Base-by-base conservation (phyloP, 2,797 vertebrate species). In the Zalophus californianus region DNA sequence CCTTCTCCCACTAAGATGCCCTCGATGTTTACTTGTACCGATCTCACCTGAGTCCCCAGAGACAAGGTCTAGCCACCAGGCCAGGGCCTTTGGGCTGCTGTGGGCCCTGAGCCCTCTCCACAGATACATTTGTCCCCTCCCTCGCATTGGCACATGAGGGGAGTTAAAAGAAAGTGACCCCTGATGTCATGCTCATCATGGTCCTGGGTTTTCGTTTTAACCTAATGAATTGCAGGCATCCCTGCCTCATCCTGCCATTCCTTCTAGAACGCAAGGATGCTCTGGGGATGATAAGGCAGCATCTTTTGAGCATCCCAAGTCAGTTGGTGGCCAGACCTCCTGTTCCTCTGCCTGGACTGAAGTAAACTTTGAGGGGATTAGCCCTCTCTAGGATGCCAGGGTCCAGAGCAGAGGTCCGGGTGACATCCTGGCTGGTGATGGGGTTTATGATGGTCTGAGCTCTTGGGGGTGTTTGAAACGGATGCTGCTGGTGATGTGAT, bases 81-180 rank as follows among this genome's bases (percentile, higher is more conserved):
- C 11, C 15, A 8, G 64, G 82, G n/a, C 7, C 64, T 60, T 60
- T 4, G 8, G 29, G 52, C 5, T 58, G 27, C 73, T 44, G 6
- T 0, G 21, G 41, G 27, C 25, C 15, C 64, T 38, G 25, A 9
- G 44, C 79, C 54, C 77, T 70, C 21, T 41, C 9, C 32, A 29
- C 0, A 66, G n/a, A 75, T 8, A 25, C 23, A 2, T 16, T n/a
- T 41, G 32, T 44, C 5, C 50, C 23, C 9, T 3, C 35, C 13
- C 35, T 27, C 2, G 0, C 2, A 5, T 23, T 7, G 41, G 78
- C 41, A 16, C 21, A 0, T 2, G 12, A 60, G 5, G 13, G 12
- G 4, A 10, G 25, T 62, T 8, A 29, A 44, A 35, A 70, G 41
- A 58, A 73, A 82, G 38, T 21, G 84, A 66, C 14, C 29, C 7